Evolutionary conservation across 2,888 invertebrate species (phyloP).

Genomic region (Xanthia icteritia): DNA sequence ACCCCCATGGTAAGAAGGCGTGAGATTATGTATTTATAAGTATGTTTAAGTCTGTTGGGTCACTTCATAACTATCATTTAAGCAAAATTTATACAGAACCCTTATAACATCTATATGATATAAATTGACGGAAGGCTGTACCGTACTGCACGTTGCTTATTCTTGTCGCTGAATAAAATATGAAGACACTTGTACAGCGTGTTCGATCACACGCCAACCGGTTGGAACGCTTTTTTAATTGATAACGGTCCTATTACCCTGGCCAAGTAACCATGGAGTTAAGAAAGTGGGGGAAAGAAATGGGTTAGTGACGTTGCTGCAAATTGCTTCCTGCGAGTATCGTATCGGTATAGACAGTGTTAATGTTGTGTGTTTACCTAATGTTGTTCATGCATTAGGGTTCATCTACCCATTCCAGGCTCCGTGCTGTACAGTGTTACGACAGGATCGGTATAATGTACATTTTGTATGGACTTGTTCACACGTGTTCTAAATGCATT

Average conservation of each 20-base stretch:
- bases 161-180: conserved; percentile 20
- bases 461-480: background rate
- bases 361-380: no score
- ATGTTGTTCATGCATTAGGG: background rate
- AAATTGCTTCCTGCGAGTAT: background rate
- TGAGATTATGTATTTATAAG: no score
- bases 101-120: background rate
- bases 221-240: background rate
- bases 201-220: background rate
- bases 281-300: background rate
- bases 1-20: no score
- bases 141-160: background rate
- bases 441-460: background rate
- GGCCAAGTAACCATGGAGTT: no score
- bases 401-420: background rate
- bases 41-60: no score
- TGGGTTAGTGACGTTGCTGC: background rate
- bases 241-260: background rate
- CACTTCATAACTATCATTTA: no score
- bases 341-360: background rate
- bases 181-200: background rate
- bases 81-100: background rate
- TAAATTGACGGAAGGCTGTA: background rate
- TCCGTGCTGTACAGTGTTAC: background rate
- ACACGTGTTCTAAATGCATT: background rate